Evolutionary conservation across 2,797 vertebrate species (phyloP).

Genomic region (Morus bassanus): DNA sequence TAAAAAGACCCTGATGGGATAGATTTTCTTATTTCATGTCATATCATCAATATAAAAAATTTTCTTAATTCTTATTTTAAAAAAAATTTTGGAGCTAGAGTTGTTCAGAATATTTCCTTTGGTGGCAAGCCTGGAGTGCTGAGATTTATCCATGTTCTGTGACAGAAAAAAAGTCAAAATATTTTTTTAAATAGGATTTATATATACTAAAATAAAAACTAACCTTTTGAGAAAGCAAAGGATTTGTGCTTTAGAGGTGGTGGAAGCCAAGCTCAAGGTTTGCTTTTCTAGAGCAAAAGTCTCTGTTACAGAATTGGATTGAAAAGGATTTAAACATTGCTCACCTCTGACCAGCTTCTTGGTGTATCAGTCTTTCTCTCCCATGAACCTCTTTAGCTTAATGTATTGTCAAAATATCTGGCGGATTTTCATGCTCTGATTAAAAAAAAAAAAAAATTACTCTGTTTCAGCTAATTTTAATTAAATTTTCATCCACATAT

Average conservation of each 20-base stretch:
- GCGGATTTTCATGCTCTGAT: neutral
- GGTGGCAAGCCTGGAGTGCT: neutral
- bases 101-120: neutral
- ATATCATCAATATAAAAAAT: neutral
- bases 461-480: neutral
- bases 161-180: neutral
- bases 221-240: neutral
- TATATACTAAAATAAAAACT: neutral
- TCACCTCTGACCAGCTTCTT: neutral
- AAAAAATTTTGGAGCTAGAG: neutral
- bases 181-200: neutral
- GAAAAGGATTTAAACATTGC: neutral
- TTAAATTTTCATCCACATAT: neutral
- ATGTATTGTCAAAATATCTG: neutral
- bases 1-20: neutral
- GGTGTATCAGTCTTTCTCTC: neutral
- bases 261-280: neutral
- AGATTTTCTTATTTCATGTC: neutral
- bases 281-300: neutral
- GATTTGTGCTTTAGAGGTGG: neutral
- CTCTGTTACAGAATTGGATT: neutral
- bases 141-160: neutral
- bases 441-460: neutral
- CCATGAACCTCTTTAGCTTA: neutral
- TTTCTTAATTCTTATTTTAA: neutral